phyloP scores from a whole-genome alignment of 2,797 vertebrate species.

The Sebastes trivittatus region DNA sequence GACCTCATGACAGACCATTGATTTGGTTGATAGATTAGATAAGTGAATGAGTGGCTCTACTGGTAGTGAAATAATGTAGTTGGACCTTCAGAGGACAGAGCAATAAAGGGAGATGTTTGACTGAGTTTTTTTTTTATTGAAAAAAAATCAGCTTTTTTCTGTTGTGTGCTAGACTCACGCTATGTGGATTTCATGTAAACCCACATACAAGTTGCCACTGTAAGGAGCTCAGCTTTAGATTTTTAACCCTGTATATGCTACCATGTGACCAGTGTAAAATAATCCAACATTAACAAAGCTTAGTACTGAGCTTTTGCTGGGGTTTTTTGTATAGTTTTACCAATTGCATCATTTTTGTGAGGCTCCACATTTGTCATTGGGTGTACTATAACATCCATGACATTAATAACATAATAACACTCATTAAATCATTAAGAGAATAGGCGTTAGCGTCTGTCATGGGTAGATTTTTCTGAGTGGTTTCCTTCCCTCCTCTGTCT shows the following conservation, averaged over 20 bases:
- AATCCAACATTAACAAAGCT: neutral
- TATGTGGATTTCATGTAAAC: slow-evolving; percentile 31
- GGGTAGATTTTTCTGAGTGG: neutral
- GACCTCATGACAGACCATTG: neutral
- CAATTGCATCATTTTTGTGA: neutral
- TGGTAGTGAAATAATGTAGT: neutral
- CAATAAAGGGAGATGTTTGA: neutral
- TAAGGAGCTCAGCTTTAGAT: slow-evolving; percentile 23
- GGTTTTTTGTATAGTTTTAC: neutral
- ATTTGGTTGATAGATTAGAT: neutral
- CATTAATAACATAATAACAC: neutral
- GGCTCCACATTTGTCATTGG: neutral
- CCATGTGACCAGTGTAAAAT: neutral
- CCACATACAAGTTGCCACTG: neutral
- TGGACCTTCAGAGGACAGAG: neutral
- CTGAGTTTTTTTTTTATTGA: neutral
- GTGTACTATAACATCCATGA: neutral
- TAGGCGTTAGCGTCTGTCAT: neutral
- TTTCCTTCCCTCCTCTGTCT: neutral
- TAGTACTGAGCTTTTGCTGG: neutral
- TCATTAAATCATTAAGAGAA: neutral
- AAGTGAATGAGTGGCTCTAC: neutral
- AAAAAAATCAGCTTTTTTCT: slow-evolving; percentile 12
- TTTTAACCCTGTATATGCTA: neutral
- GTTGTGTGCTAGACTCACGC: neutral